Base-by-base conservation (phyloP, 1,140 invertebrate species). In the Drusus annulatus region DNA sequence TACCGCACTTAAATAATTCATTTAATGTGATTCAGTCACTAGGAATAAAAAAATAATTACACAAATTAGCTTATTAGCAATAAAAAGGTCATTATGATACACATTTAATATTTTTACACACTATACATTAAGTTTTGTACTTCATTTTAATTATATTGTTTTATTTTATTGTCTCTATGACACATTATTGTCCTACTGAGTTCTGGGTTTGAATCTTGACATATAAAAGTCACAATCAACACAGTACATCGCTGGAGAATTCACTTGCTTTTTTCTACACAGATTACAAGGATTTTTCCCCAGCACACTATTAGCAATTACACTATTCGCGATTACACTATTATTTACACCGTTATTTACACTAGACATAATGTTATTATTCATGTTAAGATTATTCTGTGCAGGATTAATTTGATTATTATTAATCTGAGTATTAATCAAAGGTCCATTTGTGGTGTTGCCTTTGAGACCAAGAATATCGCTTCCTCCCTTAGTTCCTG, bases 161-260 rank as follows among this genome's bases (percentile, higher is more conserved):
- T 21, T 60, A 60, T 13, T 60, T 8, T 60, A n/a, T n/a, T n/a
- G n/a, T n/a, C n/a, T n/a, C n/a, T n/a, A n/a, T n/a, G n/a, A n/a
- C n/a, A n/a, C n/a, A n/a, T n/a, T 63, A 63, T 25, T 25, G 60
- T 63, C 23, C 69, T 74, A 63, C 51, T 19, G 89, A 80, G 87
- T 86, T 51, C 86, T 85, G 8, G 93, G 93, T 84, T 93, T 93
- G 85, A 96, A 96, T 84, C 95, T 91, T 36, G 96, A 96, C 94
- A 98, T 95, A 85, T 98, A 98, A 90, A 95, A 97, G 85, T 97
- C 95, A 88, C 96, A 98, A 86, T 97, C 96, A 16, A 93, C 91
- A 88, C 96, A 98, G 86, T 97, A 97, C 50, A 94, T 91, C 13
- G 93, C 92, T 0, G 94, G 93, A 25, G 94, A 91, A 4, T 90